Percentiles rank a stretch among this genome's conserved stretches.
Evolutionary conservation across 2,797 vertebrate genomes (phyloP).

Genomic region (Lacerta viridis): DNA sequence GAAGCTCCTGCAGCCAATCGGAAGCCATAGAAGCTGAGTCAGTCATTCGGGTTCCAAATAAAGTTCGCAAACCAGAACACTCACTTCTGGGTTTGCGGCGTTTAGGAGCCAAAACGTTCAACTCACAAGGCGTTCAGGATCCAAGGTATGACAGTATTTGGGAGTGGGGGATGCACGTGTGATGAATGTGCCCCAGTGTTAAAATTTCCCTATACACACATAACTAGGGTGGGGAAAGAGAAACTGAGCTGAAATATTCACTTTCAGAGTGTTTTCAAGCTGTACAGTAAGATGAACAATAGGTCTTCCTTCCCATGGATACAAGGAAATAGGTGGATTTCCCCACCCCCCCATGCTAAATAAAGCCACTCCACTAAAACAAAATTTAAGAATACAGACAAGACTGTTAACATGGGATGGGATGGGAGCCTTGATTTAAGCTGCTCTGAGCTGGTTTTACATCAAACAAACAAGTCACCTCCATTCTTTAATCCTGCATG

Average conservation of each 20-base stretch:
- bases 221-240: not conserved
- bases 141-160: not conserved
- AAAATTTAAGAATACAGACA: not conserved
- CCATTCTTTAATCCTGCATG: not conserved
- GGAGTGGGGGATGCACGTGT: not conserved
- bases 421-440: not conserved
- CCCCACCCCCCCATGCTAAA: not conserved
- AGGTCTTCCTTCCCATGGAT: not conserved
- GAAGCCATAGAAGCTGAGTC: too few relatives aligned
- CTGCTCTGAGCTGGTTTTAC: not conserved
- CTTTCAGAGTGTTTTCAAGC: not conserved
- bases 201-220: not conserved
- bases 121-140: not conserved
- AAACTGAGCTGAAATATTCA: too few relatives aligned
- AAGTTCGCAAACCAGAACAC: too few relatives aligned
- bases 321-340: not conserved
- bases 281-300: not conserved
- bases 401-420: not conserved
- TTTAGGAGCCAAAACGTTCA: too few relatives aligned
- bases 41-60: too few relatives aligned
- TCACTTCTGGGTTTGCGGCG: too few relatives aligned
- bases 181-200: not conserved
- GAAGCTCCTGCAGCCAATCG: too few relatives aligned
- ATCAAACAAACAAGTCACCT: not conserved
- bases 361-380: not conserved